Conservation (phyloP, 2,797 vertebrate species). For the Chromobotia macracanthus region DNA sequence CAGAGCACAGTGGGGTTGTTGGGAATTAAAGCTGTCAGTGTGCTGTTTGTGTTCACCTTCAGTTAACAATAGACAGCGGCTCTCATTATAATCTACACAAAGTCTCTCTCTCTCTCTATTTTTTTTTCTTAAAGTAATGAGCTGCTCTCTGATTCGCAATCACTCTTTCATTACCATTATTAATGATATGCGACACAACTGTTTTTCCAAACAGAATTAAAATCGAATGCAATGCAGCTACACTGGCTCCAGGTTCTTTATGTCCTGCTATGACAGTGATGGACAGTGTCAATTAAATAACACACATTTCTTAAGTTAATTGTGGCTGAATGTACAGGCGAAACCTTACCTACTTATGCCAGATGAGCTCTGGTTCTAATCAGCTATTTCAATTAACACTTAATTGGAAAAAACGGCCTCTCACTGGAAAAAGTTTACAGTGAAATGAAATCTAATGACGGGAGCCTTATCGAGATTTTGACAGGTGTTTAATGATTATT, state of each 20-base stretch:
- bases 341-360: conserved; percentile 67
- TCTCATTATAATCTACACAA: conserved; percentile 41
- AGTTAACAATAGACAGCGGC: conserved; percentile 68
- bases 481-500: conserved; percentile 79
- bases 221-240: conserved; percentile 37
- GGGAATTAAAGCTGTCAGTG: conserved; percentile 66
- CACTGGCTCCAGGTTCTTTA: conserved; percentile 67
- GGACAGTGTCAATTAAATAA: conserved; percentile 78
- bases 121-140: conserved; percentile 53
- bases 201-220: conserved; percentile 63
- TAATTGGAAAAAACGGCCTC: conserved; percentile 81
- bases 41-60: conserved; percentile 64
- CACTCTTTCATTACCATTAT: conserved; percentile 67
- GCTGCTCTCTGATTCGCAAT: conserved; percentile 66
- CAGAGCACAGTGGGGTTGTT: conserved; percentile 30
- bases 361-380: conserved; percentile 79
- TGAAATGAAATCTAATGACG: conserved; percentile 72
- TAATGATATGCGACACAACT: conserved; percentile 62
- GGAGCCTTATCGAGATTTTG: conserved; percentile 67
- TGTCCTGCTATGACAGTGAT: conserved; percentile 73
- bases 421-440: conserved; percentile 71
- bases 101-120: conserved; percentile 8
- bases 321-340: conserved; percentile 66
- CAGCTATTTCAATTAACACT: conserved; percentile 79
- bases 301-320: conserved; percentile 71